Base-by-base conservation (phyloP, 2,113 vertebrate genomes). In the Cettia cetti region DNA sequence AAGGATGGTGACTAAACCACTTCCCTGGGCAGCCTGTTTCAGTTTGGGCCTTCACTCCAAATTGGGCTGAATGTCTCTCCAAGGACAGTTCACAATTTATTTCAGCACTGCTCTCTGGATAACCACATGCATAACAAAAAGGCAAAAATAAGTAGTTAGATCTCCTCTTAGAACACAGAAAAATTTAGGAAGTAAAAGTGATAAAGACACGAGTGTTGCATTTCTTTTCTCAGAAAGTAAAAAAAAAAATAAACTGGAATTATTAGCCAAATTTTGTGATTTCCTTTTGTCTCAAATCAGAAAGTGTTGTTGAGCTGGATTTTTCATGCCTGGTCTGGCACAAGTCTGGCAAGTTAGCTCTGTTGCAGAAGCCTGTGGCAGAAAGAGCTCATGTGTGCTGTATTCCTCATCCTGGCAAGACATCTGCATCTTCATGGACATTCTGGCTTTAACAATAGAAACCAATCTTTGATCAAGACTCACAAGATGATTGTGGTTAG, bases 291-390 rank as follows among this genome's bases (percentile, higher is more conserved):
- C 6, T 75, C 26, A 44, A 26, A 11, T 60, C 15, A 8, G 42
- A 84, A 89, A 31, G 24, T 57, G 3, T 1, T 69, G 13, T 64
- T 72, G n/a, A 56, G 50, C 22, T 49, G 52, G 2, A 9, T 40
- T 93, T 77, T 84, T 40, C 33, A 24, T 11, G 3, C 37, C n/a
- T 33, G 15, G 7, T 33, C 0, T 0, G 21, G 30, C 23, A 75
- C 8, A 19, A 74, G 14, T 66, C n/a, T 2, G 2, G 6, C 24
- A 44, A 33, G 11, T 81, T 24, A 59, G 12, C 26, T 82, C 50
- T 65, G 7, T 2, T 49, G 31, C 31, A 83, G 37, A 71, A 79
- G 27, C 8, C 4, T 54, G 14, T 39, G 76, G n/a, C 8, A 65
- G 20, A 44, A 52, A 22, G 11, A 76, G 24, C 63, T 54, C 1